phyloP scores from a whole-genome alignment of 2,888 invertebrate species.

The Teleiodes luculella region DNA sequence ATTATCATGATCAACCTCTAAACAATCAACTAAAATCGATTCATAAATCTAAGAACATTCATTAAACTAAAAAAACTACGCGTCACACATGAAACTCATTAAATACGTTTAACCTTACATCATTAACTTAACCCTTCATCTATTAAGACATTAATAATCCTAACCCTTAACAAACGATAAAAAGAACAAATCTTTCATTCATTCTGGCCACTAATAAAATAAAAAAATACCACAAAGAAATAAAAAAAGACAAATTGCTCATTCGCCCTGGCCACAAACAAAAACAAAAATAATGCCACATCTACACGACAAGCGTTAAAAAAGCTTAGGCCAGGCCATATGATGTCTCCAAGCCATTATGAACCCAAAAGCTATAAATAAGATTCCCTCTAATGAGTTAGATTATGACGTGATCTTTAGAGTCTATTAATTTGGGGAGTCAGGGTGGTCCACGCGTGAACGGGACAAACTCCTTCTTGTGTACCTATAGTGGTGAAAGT shows the following conservation, averaged over 20 bases:
- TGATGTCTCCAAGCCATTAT: conserved; percentile 34
- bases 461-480: background rate
- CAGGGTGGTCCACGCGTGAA: conserved; percentile 43
- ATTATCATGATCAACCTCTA: too few species aligned
- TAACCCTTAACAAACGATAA: background rate
- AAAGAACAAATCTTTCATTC: background rate
- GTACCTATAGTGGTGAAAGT: too few species aligned
- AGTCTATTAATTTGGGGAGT: conserved; percentile 49
- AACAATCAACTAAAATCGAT: background rate
- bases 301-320: conserved; percentile 22
- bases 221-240: conserved; percentile 24
- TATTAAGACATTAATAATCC: background rate
- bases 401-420: conserved; percentile 57
- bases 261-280: background rate
- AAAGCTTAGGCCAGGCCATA: conserved; percentile 8
- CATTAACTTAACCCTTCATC: background rate
- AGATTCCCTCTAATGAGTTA: conserved; percentile 61
- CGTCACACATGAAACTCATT: background rate
- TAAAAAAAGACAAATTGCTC: too few species aligned
- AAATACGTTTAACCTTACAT: background rate
- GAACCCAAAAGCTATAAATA: conserved; percentile 47
- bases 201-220: background rate
- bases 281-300: conserved; percentile 22
- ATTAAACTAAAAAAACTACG: background rate
- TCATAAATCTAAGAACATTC: background rate